A percentile compares a stretch with the other conserved stretches of the same genome.
Evolutionary conservation across 2,113 vertebrate species (phyloP).

Genomic region (Benitochromis conjunctus): DNA sequence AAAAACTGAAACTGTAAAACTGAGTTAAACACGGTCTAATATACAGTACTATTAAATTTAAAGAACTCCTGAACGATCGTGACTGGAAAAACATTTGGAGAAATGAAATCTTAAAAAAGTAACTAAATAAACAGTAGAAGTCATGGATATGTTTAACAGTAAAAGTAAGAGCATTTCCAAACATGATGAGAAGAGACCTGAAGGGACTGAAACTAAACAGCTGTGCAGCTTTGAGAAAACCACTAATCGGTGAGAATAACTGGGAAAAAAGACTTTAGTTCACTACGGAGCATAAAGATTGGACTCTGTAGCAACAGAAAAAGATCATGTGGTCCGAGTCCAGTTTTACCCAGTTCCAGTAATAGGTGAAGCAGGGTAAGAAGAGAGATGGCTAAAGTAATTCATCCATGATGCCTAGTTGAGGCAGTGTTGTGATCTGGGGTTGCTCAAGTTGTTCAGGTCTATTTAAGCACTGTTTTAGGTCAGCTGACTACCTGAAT

Average conservation of each 20-base stretch:
- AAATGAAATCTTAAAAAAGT: neutral
- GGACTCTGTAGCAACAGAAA: no score
- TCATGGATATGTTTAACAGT: neutral
- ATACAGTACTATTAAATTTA: neutral
- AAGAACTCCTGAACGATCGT: neutral
- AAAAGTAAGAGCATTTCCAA: neutral
- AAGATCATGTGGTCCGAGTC: no score
- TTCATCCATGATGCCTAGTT: neutral
- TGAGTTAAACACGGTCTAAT: neutral
- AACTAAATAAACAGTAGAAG: neutral
- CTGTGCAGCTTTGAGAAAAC: neutral
- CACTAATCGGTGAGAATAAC: neutral
- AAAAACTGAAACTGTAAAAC: neutral
- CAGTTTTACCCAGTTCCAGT: neutral
- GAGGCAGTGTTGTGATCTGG: neutral
- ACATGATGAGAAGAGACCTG: neutral
- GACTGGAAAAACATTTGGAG: neutral
- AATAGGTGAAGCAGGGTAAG: neutral
- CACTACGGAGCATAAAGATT: neutral
- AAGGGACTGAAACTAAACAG: neutral
- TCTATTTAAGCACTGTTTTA: neutral
- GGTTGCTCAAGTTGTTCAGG: neutral
- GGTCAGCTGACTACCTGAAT: neutral
- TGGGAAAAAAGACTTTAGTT: neutral
- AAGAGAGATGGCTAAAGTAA: neutral